Evolutionary conservation across 2,888 invertebrate genomes (phyloP), one percentile per base, ranked within the genome.

Genomic region (Caenorhabditis parvicauda): DNA sequence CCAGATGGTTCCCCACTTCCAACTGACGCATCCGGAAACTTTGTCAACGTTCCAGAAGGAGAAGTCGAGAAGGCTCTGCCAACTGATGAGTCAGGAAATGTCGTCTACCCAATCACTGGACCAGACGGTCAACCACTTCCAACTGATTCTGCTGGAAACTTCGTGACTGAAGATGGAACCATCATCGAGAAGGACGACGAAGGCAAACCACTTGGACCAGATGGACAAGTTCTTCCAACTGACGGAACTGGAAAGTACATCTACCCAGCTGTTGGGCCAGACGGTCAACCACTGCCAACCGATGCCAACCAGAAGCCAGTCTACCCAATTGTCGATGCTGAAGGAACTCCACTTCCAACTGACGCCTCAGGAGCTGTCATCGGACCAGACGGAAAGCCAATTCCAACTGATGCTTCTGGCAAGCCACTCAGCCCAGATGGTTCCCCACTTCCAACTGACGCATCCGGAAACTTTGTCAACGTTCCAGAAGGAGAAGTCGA

Each of bases 331-430:
- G n/a, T n/a, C n/a, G n/a, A n/a, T n/a, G n/a, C n/a, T n/a, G 66
- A 71, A 28, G 67, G 59, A 19, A 32, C 52, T 32, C 19, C 29
- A 19, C 54, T 60, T 2, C 24, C 32, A 12, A 48, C 41, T 4
- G 49, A 59, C 25, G 38, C 17, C 2, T 32, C 53, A 19, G 39
- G 39, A 47, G 56, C 52, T 24, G 35, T 17, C 9, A 21, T 22
- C 25, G 37, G 28, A 19, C 35, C 24, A 5, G 49, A 43, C 39
- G 49, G 22, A 17, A 28, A 19, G 61, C 70, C 6, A 21, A 57
- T 72, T 19, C 67, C 75, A 4, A 72, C 72, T 14, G 72, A 70
- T 35, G 58, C 38, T 6, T 43, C 46, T 21, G 69, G 69, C 21
- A n/a, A 32, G 12, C 35, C 28, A 39, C 46, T 57, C 44, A 43